Evolutionary conservation across 2,113 vertebrate genomes (phyloP).

Genomic region (Forbesichthys agassizii): DNA sequence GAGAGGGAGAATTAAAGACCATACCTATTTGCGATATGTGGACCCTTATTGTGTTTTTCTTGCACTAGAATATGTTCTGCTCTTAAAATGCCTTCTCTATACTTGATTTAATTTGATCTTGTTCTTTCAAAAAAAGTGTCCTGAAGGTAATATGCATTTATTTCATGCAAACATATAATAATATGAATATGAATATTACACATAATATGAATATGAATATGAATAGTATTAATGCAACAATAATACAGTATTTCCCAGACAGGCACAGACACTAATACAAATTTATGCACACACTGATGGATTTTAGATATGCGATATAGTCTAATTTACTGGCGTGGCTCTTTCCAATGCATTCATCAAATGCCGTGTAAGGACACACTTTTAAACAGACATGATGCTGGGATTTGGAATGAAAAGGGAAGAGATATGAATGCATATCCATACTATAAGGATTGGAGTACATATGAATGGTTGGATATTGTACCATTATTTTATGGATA

Average conservation of each 20-base stretch:
- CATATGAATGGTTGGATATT: no score
- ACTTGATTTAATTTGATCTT: constrained; percentile 22
- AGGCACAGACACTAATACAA: background rate
- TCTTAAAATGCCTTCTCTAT: constrained; percentile 32
- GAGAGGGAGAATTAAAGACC: constrained; percentile 1
- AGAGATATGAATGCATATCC: no score
- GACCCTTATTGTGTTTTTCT: constrained; percentile 30
- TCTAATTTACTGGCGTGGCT: no score
- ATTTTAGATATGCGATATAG: no score
- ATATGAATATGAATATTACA: background rate
- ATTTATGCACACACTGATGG: no score
- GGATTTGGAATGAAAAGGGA: no score
- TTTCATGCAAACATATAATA: background rate
- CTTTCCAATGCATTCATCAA: no score
- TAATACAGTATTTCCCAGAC: background rate
- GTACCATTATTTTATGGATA: no score
- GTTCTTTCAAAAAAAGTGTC: background rate
- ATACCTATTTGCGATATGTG: constrained; percentile 10
- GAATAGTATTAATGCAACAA: background rate
- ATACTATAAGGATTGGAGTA: no score
- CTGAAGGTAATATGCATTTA: background rate
- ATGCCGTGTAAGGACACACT: no score
- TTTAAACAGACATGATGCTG: no score
- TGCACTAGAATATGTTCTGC: constrained; percentile 6
- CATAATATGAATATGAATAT: background rate